phyloP scores from a whole-genome alignment of 2,888 invertebrate species.

The Therioaphis trifolii region DNA sequence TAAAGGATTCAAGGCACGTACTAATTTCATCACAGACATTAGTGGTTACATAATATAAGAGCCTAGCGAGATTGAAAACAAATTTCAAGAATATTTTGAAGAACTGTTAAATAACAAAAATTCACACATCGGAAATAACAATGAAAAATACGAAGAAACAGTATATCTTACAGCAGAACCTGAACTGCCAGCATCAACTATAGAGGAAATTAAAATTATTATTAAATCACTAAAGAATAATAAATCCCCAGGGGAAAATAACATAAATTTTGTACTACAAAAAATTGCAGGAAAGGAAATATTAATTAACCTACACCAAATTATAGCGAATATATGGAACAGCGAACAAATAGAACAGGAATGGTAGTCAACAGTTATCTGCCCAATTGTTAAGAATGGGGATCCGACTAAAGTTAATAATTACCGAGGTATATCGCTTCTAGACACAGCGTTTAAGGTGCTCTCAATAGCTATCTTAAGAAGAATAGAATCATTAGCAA shows the following conservation, averaged over 20 bases:
- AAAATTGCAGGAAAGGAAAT: constrained; percentile 43
- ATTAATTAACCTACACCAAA: constrained; percentile 15
- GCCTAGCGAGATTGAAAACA: constrained; percentile 15
- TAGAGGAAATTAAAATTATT: no score
- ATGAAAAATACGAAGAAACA: constrained; percentile 19
- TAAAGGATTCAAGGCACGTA: constrained; percentile 4
- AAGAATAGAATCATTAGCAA: not conserved
- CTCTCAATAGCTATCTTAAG: constrained; percentile 38
- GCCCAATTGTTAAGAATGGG: constrained; percentile 44
- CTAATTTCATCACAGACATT: constrained; percentile 18
- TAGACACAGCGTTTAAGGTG: constrained; percentile 12
- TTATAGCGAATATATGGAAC: constrained; percentile 33
- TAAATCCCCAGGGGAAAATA: constrained; percentile 32
- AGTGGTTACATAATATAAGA: constrained; percentile 30
- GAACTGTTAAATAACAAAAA: constrained; percentile 30
- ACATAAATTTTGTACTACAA: constrained; percentile 51
- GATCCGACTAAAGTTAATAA: constrained; percentile 42
- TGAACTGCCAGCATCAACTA: no score
- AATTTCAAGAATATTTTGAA: no score
- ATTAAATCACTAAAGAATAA: no score
- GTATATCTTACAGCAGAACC: no score
- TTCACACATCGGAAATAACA: not conserved
- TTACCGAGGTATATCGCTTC: constrained; percentile 31
- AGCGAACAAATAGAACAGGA: constrained; percentile 10
- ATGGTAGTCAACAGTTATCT: constrained; percentile 10